Evolutionary conservation across 2,888 invertebrate species (phyloP), one percentile per base, ranked within the genome.

Genomic region (Hirudinaria manillensis): DNA sequence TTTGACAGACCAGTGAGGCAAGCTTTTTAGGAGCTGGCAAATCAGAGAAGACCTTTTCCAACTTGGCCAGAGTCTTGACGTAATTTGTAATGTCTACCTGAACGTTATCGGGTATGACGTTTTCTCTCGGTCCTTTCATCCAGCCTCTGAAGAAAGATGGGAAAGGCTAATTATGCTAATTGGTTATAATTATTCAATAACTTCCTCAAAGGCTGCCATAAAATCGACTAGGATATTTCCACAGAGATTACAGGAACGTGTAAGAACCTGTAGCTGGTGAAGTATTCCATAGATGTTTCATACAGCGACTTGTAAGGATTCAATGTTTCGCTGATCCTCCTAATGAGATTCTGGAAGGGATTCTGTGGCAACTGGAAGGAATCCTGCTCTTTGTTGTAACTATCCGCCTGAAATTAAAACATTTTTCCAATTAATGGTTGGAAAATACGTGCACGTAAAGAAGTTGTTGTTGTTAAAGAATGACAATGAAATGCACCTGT

Each of bases 71-170:
- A 72, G 90, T 89, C 79, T 94, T 89, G 85, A 90, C 90, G 79
- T 88, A 87, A 79, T 89, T 89, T 66, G 89, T 89, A 0, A 92
- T 90, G 78, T 93, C 93, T 19, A 88, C 86, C 79, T 96, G 94
- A 75, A 97, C 94, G 24, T 89, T 89, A 83, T 95, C 94, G 0
- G 96, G 96, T 83, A 94, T 92, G 81, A 90, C 90, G 73, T 90
- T 89, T 6, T 93, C 92, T 80, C 96, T 91, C 87, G 91, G 88
- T 16, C 89, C 90, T 77, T 89, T 89, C 90, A 94, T 91, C 96
- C 97, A 97, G 3, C 88, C 87, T 75, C 86, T 86, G 10, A n/a
- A 61, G 21, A n/a, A n/a, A n/a, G n/a, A n/a, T n/a, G n/a, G n/a
- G n/a, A n/a, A n/a, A n/a, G n/a, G n/a, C n/a, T n/a, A 61, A 61